Base-by-base conservation (phyloP, 2,113 vertebrate genomes). In the Chelonoidis abingdonii region DNA sequence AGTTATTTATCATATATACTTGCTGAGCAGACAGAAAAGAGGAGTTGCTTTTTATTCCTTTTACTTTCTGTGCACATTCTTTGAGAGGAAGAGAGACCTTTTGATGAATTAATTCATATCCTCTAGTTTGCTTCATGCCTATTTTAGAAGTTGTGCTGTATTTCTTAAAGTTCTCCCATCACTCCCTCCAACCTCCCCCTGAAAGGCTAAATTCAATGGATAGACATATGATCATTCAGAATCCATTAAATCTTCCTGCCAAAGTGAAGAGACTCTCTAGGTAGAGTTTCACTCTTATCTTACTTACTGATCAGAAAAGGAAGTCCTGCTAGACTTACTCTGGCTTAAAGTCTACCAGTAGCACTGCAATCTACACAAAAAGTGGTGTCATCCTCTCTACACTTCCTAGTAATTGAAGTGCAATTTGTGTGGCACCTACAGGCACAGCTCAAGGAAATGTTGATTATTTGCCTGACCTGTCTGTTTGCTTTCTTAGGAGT, bases 251-350 rank as follows among this genome's bases (percentile, higher is more conserved):
- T 72, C 86, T 93, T 80, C 75, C 87, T 92, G 87, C 76, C 93
- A 56, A 29, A 11, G 57, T 49, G 95, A 86, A 83, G 86, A 88
- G 78, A 94, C 22, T 76, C 75, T 86, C 27, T 93, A 97, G 96
- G 81, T 98, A 97, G 92, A 82, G 86, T 98, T 98, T 98, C 97
- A 98, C 89, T 94, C 78, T 98, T 98, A 98, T 98, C 98, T 98
- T 29, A 11, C 2, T 52, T 91, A 93, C 72, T 11, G 2, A 98
- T 98, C 98, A 2, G 86, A 94, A 87, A 62, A 97, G 98, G 98
- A 98, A 98, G 97, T 97, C 88, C 95, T 95, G 89, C 93, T 94
- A 92, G 92, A 89, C 88, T 1, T 5, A 95, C 92, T 95, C 96
- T 95, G 96, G 82, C 94, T 97, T 81, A 93, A 94, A 97, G 54